phyloP scores from a whole-genome alignment of 2,113 vertebrate species.

The Hippolais icterina region DNA sequence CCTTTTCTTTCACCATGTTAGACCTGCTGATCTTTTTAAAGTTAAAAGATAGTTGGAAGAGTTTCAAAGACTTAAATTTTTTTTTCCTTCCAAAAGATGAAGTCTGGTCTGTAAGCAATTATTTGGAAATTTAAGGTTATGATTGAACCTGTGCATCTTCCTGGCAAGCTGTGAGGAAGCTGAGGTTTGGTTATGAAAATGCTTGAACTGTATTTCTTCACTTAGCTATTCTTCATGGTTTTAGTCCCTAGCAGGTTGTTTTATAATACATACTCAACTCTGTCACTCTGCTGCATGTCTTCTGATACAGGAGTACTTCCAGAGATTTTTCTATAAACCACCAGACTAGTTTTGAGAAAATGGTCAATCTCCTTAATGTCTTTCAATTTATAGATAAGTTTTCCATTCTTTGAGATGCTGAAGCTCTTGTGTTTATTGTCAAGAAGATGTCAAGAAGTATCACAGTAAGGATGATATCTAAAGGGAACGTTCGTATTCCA shows the following conservation, averaged over 20 bases:
- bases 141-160: neutral
- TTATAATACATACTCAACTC: neutral
- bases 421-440: neutral
- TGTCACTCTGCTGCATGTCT: neutral
- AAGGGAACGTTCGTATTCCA: neutral
- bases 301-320: neutral
- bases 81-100: neutral
- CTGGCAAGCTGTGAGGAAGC: neutral
- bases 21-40: neutral
- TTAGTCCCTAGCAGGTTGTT: neutral
- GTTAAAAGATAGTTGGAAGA: neutral
- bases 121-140: neutral
- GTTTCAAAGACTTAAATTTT: neutral
- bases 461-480: neutral
- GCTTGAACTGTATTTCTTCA: neutral
- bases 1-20: neutral
- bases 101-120: neutral
- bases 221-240: neutral
- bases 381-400: neutral
- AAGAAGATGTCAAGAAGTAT: neutral
- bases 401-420: neutral
- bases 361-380: neutral
- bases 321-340: neutral
- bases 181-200: neutral
- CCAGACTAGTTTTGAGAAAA: neutral